Evolutionary conservation across 2,797 vertebrate species (phyloP).

Genomic region (Spea hammondii): DNA sequence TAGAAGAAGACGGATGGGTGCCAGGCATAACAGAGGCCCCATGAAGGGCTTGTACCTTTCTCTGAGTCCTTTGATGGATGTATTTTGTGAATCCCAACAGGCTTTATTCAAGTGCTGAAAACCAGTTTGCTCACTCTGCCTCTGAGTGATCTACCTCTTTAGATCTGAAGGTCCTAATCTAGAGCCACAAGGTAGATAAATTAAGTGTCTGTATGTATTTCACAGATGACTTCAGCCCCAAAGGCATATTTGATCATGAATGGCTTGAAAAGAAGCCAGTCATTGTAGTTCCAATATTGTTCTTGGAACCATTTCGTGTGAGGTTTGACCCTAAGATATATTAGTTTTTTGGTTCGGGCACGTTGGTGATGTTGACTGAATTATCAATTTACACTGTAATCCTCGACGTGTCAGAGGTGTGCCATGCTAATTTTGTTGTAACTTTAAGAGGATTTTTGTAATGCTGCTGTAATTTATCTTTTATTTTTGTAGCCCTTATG

Average conservation of each 20-base stretch:
- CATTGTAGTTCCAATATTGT: background rate
- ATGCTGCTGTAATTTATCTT: too few relatives aligned
- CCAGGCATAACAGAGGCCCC: constrained; percentile 42
- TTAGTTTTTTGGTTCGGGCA: background rate
- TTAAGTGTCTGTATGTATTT: constrained; percentile 39
- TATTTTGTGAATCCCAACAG: constrained; percentile 48
- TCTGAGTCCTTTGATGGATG: constrained; percentile 45
- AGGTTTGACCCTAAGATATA: background rate
- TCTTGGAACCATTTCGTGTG: background rate
- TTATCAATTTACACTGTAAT: too few relatives aligned
- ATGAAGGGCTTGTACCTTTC: constrained; percentile 49
- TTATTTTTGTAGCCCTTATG: too few relatives aligned
- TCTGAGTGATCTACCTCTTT: constrained; percentile 44
- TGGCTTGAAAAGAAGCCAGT: background rate
- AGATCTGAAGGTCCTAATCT: constrained; percentile 24
- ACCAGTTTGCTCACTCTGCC: constrained; percentile 22
- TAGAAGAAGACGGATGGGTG: constrained; percentile 46
- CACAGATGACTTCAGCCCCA: constrained; percentile 35
- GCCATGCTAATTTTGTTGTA: too few relatives aligned
- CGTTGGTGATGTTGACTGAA: too few relatives aligned
- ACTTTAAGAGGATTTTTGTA: too few relatives aligned
- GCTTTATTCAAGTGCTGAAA: constrained; percentile 47
- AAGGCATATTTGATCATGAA: constrained; percentile 3
- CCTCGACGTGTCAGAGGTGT: too few relatives aligned
- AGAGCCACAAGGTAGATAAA: constrained; percentile 37